phyloP scores from a whole-genome alignment of 2,888 invertebrate genomes.

The Caradrina kadenii region DNA sequence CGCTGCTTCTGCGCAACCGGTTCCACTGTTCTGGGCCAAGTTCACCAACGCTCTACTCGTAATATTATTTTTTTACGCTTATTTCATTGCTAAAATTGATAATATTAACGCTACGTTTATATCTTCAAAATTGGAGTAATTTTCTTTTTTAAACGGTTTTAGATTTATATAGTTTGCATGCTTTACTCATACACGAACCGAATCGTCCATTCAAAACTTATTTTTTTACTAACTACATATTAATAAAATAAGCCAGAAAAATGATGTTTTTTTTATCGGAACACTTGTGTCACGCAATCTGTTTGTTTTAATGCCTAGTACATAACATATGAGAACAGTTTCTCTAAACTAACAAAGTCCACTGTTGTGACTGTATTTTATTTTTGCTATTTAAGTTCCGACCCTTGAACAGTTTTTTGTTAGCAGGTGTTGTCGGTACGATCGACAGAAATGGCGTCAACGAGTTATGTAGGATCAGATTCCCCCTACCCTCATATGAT shows the following conservation, averaged over 20 bases:
- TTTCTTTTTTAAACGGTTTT: neutral
- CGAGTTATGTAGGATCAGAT: slow-evolving; percentile 13
- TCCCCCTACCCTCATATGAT: slow-evolving; percentile 16
- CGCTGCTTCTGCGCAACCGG: slow-evolving; percentile 67
- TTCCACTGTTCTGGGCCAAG: slow-evolving; percentile 71
- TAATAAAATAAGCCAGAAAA: neutral
- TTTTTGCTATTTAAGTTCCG: neutral
- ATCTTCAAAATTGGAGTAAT: neutral
- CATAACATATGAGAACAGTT: neutral
- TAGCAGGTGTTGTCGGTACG: slow-evolving; percentile 43
- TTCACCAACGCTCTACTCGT: slow-evolving; percentile 61
- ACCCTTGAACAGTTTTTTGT: slow-evolving; percentile 37
- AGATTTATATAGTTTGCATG: slow-evolving; percentile 3
- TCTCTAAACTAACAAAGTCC: neutral
- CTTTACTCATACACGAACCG: neutral
- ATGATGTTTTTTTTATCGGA: neutral
- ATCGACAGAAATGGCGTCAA: slow-evolving; percentile 23
- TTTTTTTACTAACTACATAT: neutral
- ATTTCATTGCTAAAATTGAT: neutral
- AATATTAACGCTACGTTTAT: neutral
- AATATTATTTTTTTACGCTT: slow-evolving; percentile 21
- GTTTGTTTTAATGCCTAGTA: neutral
- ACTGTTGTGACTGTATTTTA: neutral
- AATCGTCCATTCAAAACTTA: neutral
- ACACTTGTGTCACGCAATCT: neutral